Base-by-base conservation (phyloP, 2,113 vertebrate species). In the Cranoglanis bouderius region DNA sequence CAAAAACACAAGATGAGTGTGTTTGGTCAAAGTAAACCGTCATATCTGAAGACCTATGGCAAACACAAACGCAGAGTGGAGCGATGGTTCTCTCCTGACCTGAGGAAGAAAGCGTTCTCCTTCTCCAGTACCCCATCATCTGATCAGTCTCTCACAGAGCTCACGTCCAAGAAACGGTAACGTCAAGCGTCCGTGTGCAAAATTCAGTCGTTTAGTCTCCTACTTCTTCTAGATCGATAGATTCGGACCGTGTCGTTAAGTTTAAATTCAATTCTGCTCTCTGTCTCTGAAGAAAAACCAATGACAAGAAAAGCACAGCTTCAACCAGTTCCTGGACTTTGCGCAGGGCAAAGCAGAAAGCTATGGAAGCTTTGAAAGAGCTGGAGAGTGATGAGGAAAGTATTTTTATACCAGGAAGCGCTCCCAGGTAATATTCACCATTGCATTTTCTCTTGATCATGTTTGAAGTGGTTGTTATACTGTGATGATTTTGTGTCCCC, bases 31-130 rank as follows among this genome's bases (percentile, higher is more conserved):
- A 88, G 89, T 0, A 90, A 92, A 43, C 82, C 93, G 0, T 0
- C 93, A 19, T 92, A 85, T 85, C 3, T 96, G 43, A 95, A 93
- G 55, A 96, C 96, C 0, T 96, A 96, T 49, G 94, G 94, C 0
- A 95, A 89, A 82, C 87, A 88, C 35, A 91, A 2, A 35, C 92
- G 94, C 4, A 93, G 93, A 46, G 1, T 95, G 51, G 80, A 94
- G 0, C 88, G 90, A 14, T 96, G 96, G 95, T 55, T 96, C 14
- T 93, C 90, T 0, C 94, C 93, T 0, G 92, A 94, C 4, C 55
- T 91, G 88, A 93, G 90, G 8, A 95, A 93, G 46, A 72, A 84
- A 51, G 92, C 75, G 24, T 96, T 96, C 83, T 95, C 87, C 59
- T 96, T 96, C 86, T 95, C 95, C 16, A 95, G 91, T 92, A 92